Base-by-base conservation (phyloP, 2,888 invertebrate species). In the Stenotaenia linearis region DNA sequence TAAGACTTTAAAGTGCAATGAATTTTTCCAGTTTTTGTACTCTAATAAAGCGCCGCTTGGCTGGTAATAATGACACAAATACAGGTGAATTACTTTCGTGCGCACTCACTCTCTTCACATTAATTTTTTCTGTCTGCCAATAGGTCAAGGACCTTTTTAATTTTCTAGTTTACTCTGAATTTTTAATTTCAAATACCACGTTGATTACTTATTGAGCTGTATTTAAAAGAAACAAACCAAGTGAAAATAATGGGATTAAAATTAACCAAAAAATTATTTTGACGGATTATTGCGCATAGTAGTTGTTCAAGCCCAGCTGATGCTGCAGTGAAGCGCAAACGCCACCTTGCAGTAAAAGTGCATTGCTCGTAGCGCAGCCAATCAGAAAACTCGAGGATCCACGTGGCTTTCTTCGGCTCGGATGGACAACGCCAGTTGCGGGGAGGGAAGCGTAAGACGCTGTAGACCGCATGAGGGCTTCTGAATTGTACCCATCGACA, bases 371-470 rank as follows among this genome's bases (percentile, higher is more conserved):
- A 32, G 3, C 7, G 15, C 25, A 28, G 18, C 74, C 74, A 74
- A 74, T 74, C 74, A 74, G 74, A 28, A 18, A 50, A 1, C 28
- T 3, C 23, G 15, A 5, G 30, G 15, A 23, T 74, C 74, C 74
- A 74, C 74, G 74, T 74, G 74, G 74, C 74, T 74, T 74, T 28
- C 32, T 1, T 28, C 74, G 28, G 30, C 28, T 74, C 30, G 23
- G 74, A 74, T 28, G 32, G 74, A 74, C 74, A 74, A 74, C 32
- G 74, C 74, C 74, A 74, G 74, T 74, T 74, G 30, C 32, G 74
- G 74, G 74, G 74, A 23, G 74, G 74, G 74, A 74, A 74, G 74
- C 74, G 32, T 50, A 7, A n/a, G 50, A 50, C 5, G 21, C 74
- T 74, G 74, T 10, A 74, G 74, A 23, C 15, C 32, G 50, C 18